Percentiles rank a stretch among this genome's conserved stretches.
Evolutionary conservation across 1,140 invertebrate species (phyloP).

Genomic region (Anastatus disparis): DNA sequence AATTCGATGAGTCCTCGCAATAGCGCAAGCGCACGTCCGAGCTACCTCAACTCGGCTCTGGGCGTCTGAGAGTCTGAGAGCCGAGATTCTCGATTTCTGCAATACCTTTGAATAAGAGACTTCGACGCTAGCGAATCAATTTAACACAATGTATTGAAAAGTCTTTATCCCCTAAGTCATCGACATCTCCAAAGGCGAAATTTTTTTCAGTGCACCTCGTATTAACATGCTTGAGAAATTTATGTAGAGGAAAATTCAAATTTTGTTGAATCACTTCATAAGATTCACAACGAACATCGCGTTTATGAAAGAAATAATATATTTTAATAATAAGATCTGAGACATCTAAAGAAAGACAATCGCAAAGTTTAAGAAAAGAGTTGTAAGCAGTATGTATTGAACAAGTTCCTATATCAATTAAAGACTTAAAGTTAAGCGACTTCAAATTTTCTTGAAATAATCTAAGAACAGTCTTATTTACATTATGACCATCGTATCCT

Average conservation of each 20-base stretch:
- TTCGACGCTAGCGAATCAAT: too few relatives aligned
- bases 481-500: not conserved
- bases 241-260: not conserved
- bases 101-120: too few relatives aligned
- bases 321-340: slow-evolving; percentile 6
- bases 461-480: slow-evolving; percentile 4
- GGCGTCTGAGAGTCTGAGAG: too few relatives aligned
- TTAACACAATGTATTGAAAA: too few relatives aligned
- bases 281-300: not conserved
- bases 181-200: too few relatives aligned
- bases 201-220: too few relatives aligned
- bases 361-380: not conserved
- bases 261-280: not conserved
- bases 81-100: too few relatives aligned
- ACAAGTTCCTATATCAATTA: slow-evolving; percentile 2
- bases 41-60: too few relatives aligned
- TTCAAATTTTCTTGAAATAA: slow-evolving; percentile 8
- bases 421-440: not conserved
- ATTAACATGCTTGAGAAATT: not conserved
- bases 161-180: too few relatives aligned
- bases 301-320: slow-evolving; percentile 7
- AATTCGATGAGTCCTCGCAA: too few relatives aligned
- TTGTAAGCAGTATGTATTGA: slow-evolving; percentile 7
- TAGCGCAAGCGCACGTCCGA: too few relatives aligned
- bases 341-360: not conserved